Evolutionary conservation across 2,888 invertebrate genomes (phyloP).

Genomic region (Phymatocera aterrima): DNA sequence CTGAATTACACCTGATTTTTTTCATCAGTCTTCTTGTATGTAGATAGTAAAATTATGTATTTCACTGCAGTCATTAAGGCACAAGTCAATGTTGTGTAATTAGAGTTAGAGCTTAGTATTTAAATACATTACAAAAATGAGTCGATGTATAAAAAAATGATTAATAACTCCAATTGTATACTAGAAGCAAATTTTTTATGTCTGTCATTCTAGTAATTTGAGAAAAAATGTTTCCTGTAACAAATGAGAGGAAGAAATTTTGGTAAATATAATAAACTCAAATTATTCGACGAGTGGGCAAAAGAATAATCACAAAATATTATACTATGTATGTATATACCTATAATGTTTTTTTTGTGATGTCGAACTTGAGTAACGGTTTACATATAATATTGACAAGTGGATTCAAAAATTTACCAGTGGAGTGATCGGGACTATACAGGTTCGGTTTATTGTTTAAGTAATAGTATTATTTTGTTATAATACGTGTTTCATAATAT

Average conservation of each 20-base stretch:
- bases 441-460: not conserved
- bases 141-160: not conserved
- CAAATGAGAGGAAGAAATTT: not conserved
- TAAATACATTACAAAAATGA: not conserved
- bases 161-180: not conserved
- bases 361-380: not conserved
- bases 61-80: not conserved
- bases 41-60: conserved; percentile 15
- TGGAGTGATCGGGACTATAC: not conserved
- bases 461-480: not conserved
- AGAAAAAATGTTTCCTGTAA: too few relatives aligned
- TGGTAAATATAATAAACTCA: not conserved
- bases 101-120: not conserved
- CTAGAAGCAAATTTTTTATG: not conserved
- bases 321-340: too few relatives aligned
- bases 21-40: not conserved
- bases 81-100: not conserved
- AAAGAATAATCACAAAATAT: too few relatives aligned
- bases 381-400: not conserved
- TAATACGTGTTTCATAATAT: not conserved
- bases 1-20: conserved; percentile 10
- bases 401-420: not conserved
- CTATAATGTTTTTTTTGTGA: not conserved
- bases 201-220: not conserved
- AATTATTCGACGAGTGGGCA: not conserved